Conservation (phyloP, 2,888 invertebrate genomes). For the Coecobrya sp. region DNA sequence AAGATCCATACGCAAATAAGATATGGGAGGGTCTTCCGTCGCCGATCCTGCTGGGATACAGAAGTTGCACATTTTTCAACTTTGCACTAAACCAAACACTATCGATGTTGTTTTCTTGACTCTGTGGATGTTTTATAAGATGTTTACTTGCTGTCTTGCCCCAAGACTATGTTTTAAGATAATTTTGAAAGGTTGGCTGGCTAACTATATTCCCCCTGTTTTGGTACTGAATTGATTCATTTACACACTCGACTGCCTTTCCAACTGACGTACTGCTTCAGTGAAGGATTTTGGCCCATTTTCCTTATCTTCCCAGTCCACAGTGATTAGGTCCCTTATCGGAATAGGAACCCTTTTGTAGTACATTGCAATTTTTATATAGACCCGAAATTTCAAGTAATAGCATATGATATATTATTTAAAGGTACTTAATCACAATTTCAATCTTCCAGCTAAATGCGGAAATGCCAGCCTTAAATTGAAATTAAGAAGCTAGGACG, state of each 20-base stretch:
- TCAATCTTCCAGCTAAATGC: too few species aligned
- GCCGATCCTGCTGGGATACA: not conserved
- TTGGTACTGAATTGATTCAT: not conserved
- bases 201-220: not conserved
- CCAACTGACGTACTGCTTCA: not conserved
- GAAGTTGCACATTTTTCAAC: not conserved
- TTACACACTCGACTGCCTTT: not conserved
- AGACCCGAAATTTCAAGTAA: too few species aligned
- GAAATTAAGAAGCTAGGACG: too few species aligned
- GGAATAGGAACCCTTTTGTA: too few species aligned
- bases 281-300: too few species aligned
- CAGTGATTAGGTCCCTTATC: too few species aligned
- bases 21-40: not conserved
- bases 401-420: too few species aligned
- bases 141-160: not conserved
- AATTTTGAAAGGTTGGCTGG: not conserved
- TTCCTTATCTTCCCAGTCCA: too few species aligned
- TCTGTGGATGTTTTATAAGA: not conserved
- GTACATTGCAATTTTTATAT: too few species aligned
- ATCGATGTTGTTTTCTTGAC: not conserved
- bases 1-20: not conserved
- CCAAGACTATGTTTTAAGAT: not conserved
- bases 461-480: too few species aligned
- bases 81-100: not conserved
- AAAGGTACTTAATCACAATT: too few species aligned